Conservation (phyloP, 2,888 invertebrate genomes). For the Hirtodrosophila trivittata region DNA sequence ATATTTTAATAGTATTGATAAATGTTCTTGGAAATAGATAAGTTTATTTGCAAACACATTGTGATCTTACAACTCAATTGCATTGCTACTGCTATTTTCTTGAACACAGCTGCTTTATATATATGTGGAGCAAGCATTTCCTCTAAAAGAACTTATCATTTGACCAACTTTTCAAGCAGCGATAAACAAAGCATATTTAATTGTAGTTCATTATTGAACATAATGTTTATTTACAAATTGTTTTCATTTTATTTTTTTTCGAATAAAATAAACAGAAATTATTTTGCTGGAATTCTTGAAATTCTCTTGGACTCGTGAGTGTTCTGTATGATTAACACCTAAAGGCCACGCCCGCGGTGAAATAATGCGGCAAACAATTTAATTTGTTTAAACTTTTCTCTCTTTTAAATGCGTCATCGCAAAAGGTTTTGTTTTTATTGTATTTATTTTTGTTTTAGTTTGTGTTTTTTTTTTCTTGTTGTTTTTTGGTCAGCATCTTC, state of each 20-base stretch:
- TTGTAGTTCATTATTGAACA: slow-evolving; percentile 11
- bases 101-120: slow-evolving; percentile 1
- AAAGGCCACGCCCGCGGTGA: slow-evolving; percentile 17
- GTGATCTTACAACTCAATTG: too few relatives aligned
- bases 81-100: neutral
- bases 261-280: slow-evolving; percentile 21
- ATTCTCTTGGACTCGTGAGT: slow-evolving; percentile 2
- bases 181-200: slow-evolving; percentile 7
- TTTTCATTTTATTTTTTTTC: too few relatives aligned
- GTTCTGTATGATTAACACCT: slow-evolving; percentile 52
- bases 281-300: slow-evolving; percentile 2
- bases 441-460: slow-evolving; percentile 3
- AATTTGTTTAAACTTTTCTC: slow-evolving; percentile 36
- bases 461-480: neutral
- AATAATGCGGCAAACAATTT: slow-evolving; percentile 15
- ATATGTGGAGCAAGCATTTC: slow-evolving; percentile 44
- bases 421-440: neutral
- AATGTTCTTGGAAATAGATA: too few relatives aligned
- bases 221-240: too few relatives aligned
- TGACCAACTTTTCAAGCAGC: slow-evolving; percentile 57
- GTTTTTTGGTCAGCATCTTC: slow-evolving; percentile 37
- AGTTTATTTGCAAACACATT: too few relatives aligned
- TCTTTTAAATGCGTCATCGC: slow-evolving; percentile 36
- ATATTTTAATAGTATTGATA: neutral
- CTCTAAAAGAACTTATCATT: slow-evolving; percentile 49